Base-by-base conservation (phyloP, 2,888 invertebrate genomes). In the Lagria hirta region DNA sequence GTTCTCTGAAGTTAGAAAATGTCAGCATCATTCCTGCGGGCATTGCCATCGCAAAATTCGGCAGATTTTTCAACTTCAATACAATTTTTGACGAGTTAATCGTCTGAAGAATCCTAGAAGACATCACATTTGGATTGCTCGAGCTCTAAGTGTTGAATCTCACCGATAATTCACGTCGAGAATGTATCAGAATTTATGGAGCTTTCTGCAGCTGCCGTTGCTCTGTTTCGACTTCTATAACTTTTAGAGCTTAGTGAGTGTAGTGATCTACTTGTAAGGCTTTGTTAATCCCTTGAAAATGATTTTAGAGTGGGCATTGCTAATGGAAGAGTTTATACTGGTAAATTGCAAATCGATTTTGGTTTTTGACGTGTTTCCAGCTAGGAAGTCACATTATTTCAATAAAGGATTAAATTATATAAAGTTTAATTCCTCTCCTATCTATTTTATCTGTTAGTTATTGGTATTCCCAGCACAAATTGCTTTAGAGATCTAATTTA, bases 61-160 rank as follows among this genome's bases (percentile, higher is more conserved):
- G 37, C 47, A 41, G 43, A 33, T 37, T n/a, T 32, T 28, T 26
- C 28, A 14, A 36, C 29, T 29, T 20, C 46, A 43, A 42, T 29
- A 44, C 34, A 45, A 38, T 54, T 54, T 54, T 52, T 52, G 56
- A 56, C 52, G 49, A 54, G 43, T 48, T 52, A 54, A 52, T 56
- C 56, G 54, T 48, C 47, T 37, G 38, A 30, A 33, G 49, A 41
- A 47, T 48, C 46, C 47, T 36, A 42, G 48, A 49, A 48, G 47
- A 43, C 52, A 53, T 55, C 51, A 55, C 48, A 51, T 49, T 48
- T 36, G 27, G 36, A 36, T 30, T 43, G 17, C 44, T 43, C 14
- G 23, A 35, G 33, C 43, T 37, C 41, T 24, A 48, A 42, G 46
- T 51, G 48, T 29, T 33, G 41, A 49, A 48, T 40, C 43, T 42